Evolutionary conservation across 2,113 vertebrate species (phyloP).

Genomic region (Hemibagrus wyckioides): DNA sequence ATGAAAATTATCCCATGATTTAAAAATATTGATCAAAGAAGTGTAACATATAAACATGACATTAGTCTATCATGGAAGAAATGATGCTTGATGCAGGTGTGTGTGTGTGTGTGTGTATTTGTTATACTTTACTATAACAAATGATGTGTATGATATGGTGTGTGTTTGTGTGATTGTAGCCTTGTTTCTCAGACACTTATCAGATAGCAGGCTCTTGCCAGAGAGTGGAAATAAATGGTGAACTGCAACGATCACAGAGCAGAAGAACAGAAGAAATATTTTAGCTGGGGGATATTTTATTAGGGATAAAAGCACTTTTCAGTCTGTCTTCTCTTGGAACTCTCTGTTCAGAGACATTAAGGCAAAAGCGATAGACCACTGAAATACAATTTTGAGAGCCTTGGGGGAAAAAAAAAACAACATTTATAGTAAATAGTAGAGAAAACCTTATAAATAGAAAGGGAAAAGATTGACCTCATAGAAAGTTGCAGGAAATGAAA

Average conservation of each 20-base stretch:
- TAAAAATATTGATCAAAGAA: too few relatives aligned
- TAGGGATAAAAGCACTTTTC: slow-evolving; percentile 38
- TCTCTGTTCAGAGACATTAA: slow-evolving; percentile 40
- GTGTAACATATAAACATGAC: too few relatives aligned
- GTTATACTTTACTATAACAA: not conserved
- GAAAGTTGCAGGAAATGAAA: slow-evolving; percentile 23
- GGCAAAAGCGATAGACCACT: slow-evolving; percentile 45
- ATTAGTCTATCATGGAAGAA: too few relatives aligned
- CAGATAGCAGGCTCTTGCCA: slow-evolving; percentile 9
- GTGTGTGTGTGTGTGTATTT: not conserved
- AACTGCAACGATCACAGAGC: slow-evolving; percentile 29
- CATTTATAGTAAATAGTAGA: slow-evolving; percentile 56
- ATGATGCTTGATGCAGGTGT: too few relatives aligned
- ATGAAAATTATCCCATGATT: too few relatives aligned
- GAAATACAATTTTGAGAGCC: slow-evolving; percentile 60
- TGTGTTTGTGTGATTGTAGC: slow-evolving; percentile 15
- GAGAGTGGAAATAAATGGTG: slow-evolving; percentile 13
- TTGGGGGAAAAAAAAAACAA: not conserved
- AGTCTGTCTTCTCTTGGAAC: slow-evolving; percentile 41
- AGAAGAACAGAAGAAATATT: slow-evolving; percentile 42
- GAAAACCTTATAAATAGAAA: slow-evolving; percentile 55
- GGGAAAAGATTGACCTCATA: slow-evolving; percentile 51
- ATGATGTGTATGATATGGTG: not conserved
- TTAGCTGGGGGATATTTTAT: slow-evolving; percentile 40
- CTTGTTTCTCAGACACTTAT: slow-evolving; percentile 24